Base-by-base conservation (phyloP, 2,888 invertebrate species). In the Tipula lateralis region DNA sequence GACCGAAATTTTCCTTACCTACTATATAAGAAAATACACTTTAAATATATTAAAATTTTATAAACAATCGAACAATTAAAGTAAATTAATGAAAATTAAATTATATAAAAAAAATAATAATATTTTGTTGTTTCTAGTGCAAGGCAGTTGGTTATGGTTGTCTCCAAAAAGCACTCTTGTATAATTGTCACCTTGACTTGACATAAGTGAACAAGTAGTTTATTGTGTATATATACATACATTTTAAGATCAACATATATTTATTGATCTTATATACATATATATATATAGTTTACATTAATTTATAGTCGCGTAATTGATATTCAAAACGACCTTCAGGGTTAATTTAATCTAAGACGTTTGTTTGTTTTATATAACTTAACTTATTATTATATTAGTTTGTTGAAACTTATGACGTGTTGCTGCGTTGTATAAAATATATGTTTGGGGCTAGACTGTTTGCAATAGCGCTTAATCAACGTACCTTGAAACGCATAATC, bases 71-170 rank as follows among this genome's bases (percentile, higher is more conserved):
- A 66, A 66, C 66, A 66, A 66, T 66, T 66, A 66, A 66, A 66
- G 66, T 66, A 66, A 66, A 66, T 66, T 66, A 66, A 66, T 66
- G 66, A 66, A 66, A 66, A 66, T 66, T 66, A 66, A 66, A 66
- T 66, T 66, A 66, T 50, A 36, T 44, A 44, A 44, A 44, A 44
- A 50, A 50, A 50, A 50, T 50, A 50, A 66, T 66, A 66, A 66
- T 66, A 66, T 66, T 66, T 66, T 66, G 66, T n/a, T 66, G 66
- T 66, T 66, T 66, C 66, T 66, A 66, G 66, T 66, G 66, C 66
- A 66, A 66, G 66, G 66, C 24, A 66, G 66, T 66, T 66, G 66
- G 66, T 66, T 66, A 24, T 66, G 66, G 66, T 66, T 66, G 66
- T 66, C 66, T 66, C 66, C 66, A 66, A 66, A 66, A 66, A 66